Percentiles rank a stretch among this genome's conserved stretches.
Conservation (phyloP, 1,140 invertebrate genomes). For the Drosophila bifasciata region DNA sequence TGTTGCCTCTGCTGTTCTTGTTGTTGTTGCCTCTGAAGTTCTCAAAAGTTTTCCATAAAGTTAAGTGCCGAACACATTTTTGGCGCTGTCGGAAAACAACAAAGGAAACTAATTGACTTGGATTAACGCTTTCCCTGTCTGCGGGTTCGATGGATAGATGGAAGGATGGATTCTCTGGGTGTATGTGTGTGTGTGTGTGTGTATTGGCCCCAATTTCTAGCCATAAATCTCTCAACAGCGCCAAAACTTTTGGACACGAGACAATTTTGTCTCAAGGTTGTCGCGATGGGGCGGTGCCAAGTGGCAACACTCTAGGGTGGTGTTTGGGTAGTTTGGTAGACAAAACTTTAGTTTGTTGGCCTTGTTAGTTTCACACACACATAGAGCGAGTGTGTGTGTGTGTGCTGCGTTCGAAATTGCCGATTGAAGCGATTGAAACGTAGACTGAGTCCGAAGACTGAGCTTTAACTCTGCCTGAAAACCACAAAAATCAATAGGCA, state of each 20-base stretch:
- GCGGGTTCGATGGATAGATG: too few species aligned
- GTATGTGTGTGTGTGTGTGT: slow-evolving; percentile 8
- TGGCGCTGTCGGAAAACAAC: slow-evolving; percentile 64
- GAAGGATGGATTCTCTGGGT: neutral
- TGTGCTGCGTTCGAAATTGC: slow-evolving; percentile 2
- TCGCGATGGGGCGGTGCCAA: slow-evolving; percentile 22
- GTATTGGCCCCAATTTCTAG: slow-evolving; percentile 33
- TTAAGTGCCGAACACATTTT: slow-evolving; percentile 68
- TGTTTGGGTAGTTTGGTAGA: neutral
- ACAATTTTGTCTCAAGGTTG: slow-evolving; percentile 62
- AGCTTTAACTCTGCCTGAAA: slow-evolving; percentile 44
- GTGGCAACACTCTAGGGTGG: too few species aligned
- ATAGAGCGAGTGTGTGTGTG: slow-evolving; percentile 26
- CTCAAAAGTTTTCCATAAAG: slow-evolving; percentile 75
- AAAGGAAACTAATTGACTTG: slow-evolving; percentile 81
- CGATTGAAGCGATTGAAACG: slow-evolving; percentile 9
- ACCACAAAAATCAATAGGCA: slow-evolving; percentile 70
- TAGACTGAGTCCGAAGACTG: neutral
- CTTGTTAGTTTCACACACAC: slow-evolving; percentile 22
- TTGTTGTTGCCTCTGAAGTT: slow-evolving; percentile 55
- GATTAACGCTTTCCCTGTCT: slow-evolving; percentile 63
- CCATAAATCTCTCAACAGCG: slow-evolving; percentile 65
- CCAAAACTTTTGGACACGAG: slow-evolving; percentile 47
- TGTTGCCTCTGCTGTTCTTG: slow-evolving; percentile 31
- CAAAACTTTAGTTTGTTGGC: slow-evolving; percentile 8